Percentiles rank a stretch among this genome's conserved stretches.
Conservation (phyloP, 2,113 vertebrate genomes). For the Colossoma macropomum region DNA sequence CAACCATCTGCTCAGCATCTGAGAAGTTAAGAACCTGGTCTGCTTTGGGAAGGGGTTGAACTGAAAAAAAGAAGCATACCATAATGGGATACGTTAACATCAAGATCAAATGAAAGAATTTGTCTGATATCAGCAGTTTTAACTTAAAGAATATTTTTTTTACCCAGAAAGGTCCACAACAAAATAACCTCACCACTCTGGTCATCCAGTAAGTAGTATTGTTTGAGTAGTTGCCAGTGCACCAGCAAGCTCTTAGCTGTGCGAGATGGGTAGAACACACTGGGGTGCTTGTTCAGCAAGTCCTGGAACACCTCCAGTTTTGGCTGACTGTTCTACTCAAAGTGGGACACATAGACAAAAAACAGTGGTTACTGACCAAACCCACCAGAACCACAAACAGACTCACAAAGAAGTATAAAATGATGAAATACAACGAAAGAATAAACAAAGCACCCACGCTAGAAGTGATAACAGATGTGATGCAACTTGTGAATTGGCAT, state of each 20-base stretch:
- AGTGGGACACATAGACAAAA: not conserved
- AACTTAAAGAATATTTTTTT: not conserved
- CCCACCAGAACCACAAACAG: not conserved
- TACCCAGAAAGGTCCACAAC: not conserved
- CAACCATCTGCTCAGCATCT: constrained; percentile 93
- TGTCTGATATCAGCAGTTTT: not conserved
- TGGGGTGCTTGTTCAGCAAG: constrained; percentile 87
- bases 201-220: constrained; percentile 94
- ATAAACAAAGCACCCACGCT: not conserved
- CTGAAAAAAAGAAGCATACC: constrained; percentile 71
- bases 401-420: not conserved
- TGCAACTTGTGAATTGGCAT: not conserved
- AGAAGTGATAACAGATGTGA: not conserved
- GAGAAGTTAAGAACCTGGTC: constrained; percentile 97
- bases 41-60: constrained; percentile 94
- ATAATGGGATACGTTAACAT: not conserved
- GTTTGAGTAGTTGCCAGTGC: constrained; percentile 97
- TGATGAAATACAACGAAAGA: not conserved
- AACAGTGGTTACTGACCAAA: not conserved
- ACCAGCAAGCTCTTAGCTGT: constrained; percentile 91
- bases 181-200: constrained; percentile 84
- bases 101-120: not conserved
- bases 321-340: constrained; percentile 88
- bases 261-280: constrained; percentile 89
- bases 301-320: constrained; percentile 95